These are phyloP conservation scores for Dicranocentrus wangi DNA, from an alignment of 2,888 invertebrate genomes.

Conservation along the genomic window DNA sequence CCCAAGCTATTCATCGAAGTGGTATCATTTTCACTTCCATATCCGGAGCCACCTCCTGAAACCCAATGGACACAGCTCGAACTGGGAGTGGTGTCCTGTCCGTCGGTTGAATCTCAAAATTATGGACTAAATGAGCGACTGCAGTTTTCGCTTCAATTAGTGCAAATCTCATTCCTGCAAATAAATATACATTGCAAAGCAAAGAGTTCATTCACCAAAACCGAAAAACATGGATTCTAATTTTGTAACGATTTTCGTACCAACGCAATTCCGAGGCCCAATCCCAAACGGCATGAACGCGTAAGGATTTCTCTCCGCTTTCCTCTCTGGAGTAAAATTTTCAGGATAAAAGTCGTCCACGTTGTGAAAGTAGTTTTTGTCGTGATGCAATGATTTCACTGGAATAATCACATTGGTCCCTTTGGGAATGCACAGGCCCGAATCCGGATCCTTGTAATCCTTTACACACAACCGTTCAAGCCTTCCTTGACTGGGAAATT, in stretches of 20 bases:
- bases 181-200: background rate
- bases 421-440: constrained; percentile 46
- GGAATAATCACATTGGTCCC: constrained; percentile 47
- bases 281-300: constrained; percentile 36
- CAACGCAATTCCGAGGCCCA: background rate
- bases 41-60: background rate
- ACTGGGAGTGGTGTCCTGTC: constrained; percentile 57
- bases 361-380: constrained; percentile 50
- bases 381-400: constrained; percentile 32
- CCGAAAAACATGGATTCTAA: constrained; percentile 1
- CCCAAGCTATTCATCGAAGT: background rate
- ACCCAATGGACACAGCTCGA: background rate
- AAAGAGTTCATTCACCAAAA: background rate
- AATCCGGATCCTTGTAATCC: constrained; percentile 72
- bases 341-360: constrained; percentile 66
- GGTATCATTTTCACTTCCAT: constrained; percentile 12
- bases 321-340: constrained; percentile 54
- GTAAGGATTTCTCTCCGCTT: constrained; percentile 52
- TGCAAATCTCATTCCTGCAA: constrained; percentile 37
- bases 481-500: constrained; percentile 31
- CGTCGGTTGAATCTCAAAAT: constrained; percentile 45
- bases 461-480: constrained; percentile 74
- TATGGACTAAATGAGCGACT: constrained; percentile 22
- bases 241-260: background rate
- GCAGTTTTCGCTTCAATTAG: constrained; percentile 16